Evolutionary conservation across 2,113 vertebrate genomes (phyloP), one percentile per base, ranked within the genome.

Genomic region (Etheostoma cragini): DNA sequence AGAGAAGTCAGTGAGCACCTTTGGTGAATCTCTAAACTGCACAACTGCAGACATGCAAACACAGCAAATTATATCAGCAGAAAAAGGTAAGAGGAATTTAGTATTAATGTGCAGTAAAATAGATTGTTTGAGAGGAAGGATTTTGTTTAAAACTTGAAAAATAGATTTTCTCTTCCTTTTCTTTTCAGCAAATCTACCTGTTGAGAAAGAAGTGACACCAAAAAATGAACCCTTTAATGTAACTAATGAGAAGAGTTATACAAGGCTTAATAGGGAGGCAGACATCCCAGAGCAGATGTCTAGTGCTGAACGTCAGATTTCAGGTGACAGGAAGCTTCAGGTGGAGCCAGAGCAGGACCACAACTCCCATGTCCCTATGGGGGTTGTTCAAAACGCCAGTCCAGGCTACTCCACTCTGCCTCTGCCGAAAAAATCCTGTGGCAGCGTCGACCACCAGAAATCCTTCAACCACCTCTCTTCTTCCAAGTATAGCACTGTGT

Each of bases 401-500:
- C 91, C 94, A 0, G 64, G 70, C 72, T 76, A 78, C 49, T 86
- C 90, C 80, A 88, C 91, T 19, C 94, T 94, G 17, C 85, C 84
- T 10, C 49, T 82, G 0, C 91, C 76, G 0, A 96, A 95, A 78
- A 95, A 69, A 71, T 86, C 77, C 11, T 3, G 65, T 42, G 66
- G 69, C 5, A 88, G 62, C 4, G 8, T 4, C 30, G 61, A 68
- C 0, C 86, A 86, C 5, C 95, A 93, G 13, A 94, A 94, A 62
- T 93, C 94, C 46, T 95, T 96, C 76, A 93, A 96, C 91, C 94
- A 95, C 83, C 95, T 96, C 91, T 93, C 89, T 69, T 94, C 96
- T 2, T 95, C 96, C 80, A 95, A 95, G 72, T 99, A 98, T 89
- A 96, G 97, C 81, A 98, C 97, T 0, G 96, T 97, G 90, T 99